These are phyloP conservation scores for Aphis gossypii DNA, from an alignment of 1,140 invertebrate genomes.

Conservation along the genomic window DNA sequence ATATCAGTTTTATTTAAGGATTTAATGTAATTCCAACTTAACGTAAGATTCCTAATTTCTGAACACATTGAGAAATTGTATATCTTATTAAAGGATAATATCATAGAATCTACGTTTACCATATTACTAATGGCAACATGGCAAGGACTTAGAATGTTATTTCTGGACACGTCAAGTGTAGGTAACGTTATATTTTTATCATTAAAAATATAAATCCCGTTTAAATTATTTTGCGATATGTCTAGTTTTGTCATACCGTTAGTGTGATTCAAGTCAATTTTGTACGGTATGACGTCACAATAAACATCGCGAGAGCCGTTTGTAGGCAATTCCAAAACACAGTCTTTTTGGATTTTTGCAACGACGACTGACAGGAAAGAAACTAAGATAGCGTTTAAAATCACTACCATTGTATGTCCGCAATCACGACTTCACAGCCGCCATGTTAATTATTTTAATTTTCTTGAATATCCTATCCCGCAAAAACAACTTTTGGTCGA, in stretches of 20 bases:
- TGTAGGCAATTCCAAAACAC: background rate
- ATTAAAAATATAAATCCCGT: background rate
- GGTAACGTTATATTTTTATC: background rate
- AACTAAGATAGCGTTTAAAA: background rate
- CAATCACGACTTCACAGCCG: slow-evolving; percentile 2
- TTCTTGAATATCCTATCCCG: background rate
- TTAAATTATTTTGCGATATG: background rate
- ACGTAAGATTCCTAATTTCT: background rate
- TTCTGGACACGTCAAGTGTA: background rate
- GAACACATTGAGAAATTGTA: background rate
- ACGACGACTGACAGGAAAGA: slow-evolving; percentile 1
- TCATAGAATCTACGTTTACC: background rate
- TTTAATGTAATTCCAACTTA: slow-evolving; percentile 10
- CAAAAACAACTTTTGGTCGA: background rate
- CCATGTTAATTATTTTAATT: background rate
- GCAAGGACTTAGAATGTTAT: background rate
- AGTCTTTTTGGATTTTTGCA: background rate
- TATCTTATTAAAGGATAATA: slow-evolving; percentile 20
- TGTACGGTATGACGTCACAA: slow-evolving; percentile 16
- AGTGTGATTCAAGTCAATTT: background rate
- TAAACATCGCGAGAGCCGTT: slow-evolving; percentile 17
- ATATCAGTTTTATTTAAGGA: slow-evolving; percentile 31
- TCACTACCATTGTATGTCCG: background rate
- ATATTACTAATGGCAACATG: background rate
- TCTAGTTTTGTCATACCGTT: background rate